Base-by-base conservation (phyloP, 2,888 invertebrate genomes). In the Siphonodentalium dalli region DNA sequence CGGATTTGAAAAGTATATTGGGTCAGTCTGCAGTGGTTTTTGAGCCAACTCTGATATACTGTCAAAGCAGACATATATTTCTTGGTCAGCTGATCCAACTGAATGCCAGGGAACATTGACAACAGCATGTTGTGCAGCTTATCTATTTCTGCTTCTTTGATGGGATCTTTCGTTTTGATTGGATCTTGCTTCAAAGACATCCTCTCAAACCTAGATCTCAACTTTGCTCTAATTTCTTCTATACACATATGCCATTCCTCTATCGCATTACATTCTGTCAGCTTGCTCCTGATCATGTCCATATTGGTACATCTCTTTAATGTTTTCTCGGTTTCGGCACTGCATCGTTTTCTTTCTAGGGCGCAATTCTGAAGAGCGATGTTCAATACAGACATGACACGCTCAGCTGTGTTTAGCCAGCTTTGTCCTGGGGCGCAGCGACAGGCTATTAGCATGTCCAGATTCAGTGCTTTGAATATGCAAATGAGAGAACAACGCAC, bases 341-440 rank as follows among this genome's bases (percentile, higher is more conserved):
- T 11, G 11, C 13, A 11, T 23, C 34, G 34, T 15, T 38, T 28
- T 35, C 48, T 27, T 18, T 43, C 42, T 3, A 57, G n/a, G 0
- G 60, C 18, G 24, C 46, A 35, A 31, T 62, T 62, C 46, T 62
- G 62, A 0, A 59, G 43, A 4, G 54, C 62, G 9, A 63, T 3
- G 34, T 64, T 58, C 28, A 61, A 43, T 11, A 63, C 38, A 4
- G 46, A 37, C 58, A 61, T 61, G 2, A 58, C 46, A 5, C 56
- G 6, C 20, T 63, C 61, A 20, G 61, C 63, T 33, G 61, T 55
- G 29, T 61, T 63, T 29, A 27, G 29, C 27, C 37, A 63, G 26
- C 48, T 45, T 3, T 63, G 59, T 4, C 60, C 63, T n/a, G 56
- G 56, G 8, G 61, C 61, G 54, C 61, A 63, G 5, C 61, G 18